phyloP scores from a whole-genome alignment of 2,888 invertebrate species.

The Parochlus steinenii region DNA sequence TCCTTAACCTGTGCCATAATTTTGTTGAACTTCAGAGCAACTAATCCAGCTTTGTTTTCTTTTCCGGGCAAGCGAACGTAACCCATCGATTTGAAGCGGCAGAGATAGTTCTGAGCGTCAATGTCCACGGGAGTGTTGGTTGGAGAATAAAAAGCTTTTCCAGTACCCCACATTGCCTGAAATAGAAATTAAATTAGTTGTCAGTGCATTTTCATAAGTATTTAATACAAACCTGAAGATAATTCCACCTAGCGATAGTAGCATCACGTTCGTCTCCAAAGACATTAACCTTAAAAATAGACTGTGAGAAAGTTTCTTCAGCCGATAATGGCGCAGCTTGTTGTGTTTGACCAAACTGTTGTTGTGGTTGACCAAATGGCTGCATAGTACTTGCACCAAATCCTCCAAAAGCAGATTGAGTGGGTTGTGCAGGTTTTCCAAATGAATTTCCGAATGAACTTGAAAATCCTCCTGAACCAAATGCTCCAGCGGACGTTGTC shows the following conservation, averaged over 20 bases:
- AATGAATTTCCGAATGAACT: constrained; percentile 14
- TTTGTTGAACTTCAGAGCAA: constrained; percentile 71
- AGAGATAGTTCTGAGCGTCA: constrained; percentile 77
- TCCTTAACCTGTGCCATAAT: constrained; percentile 62
- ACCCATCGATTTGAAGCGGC: constrained; percentile 87
- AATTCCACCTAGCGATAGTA: constrained; percentile 87
- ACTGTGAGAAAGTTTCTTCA: constrained; percentile 53
- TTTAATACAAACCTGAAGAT: constrained; percentile 80
- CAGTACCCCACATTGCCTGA: constrained; percentile 34
- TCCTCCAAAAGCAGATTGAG: constrained; percentile 19
- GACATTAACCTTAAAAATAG: constrained; percentile 61
- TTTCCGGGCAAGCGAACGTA: constrained; percentile 76
- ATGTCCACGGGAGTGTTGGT: constrained; percentile 66
- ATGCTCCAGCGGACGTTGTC: constrained; percentile 10
- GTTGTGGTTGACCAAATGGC: constrained; percentile 18
- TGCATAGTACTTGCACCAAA: constrained; percentile 21
- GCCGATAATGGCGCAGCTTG: constrained; percentile 39
- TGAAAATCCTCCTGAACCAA: constrained; percentile 14
- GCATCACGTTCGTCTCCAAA: constrained; percentile 93
- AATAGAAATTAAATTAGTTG: constrained; percentile 10
- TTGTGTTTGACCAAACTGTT: constrained; percentile 25
- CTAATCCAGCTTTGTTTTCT: constrained; percentile 82
- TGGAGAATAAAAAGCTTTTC: constrained; percentile 62
- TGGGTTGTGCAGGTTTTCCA: constrained; percentile 8
- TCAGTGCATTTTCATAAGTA: neutral